Percentiles rank a stretch among this genome's conserved stretches.
Evolutionary conservation across 2,113 vertebrate species (phyloP).

Genomic region (Aramus guarauna): DNA sequence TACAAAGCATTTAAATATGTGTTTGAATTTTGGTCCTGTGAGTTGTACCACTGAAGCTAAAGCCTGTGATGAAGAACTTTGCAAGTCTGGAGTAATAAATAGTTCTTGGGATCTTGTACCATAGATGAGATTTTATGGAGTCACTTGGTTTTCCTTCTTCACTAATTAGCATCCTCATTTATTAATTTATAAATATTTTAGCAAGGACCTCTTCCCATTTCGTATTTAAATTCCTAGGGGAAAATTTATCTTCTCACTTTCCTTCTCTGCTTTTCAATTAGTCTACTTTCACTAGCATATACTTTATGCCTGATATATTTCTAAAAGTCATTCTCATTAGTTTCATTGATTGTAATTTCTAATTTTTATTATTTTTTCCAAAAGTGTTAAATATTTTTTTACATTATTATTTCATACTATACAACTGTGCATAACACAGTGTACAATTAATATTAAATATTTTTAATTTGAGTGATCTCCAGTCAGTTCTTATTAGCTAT

Average conservation of each 20-base stretch:
- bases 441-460: not conserved
- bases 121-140: not conserved
- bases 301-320: not conserved
- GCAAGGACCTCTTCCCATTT: not conserved
- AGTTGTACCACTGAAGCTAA: not conserved
- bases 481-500: not conserved
- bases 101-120: not conserved
- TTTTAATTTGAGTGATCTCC: not conserved
- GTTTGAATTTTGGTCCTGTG: not conserved
- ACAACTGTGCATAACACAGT: not conserved
- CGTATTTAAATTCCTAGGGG: not conserved
- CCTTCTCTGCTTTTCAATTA: not conserved
- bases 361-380: not conserved
- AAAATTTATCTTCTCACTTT: not conserved
- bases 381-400: not conserved
- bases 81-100: not conserved
- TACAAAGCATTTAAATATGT: not conserved
- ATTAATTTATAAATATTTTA: not conserved
- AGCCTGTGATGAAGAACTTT: not conserved
- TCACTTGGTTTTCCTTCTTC: not conserved
- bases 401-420: not conserved
- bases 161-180: not conserved
- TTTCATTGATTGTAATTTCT: not conserved
- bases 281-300: not conserved
- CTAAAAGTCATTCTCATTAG: not conserved